Conservation (phyloP, 2,888 invertebrate genomes). For the Hemicrepidius hirtus region DNA sequence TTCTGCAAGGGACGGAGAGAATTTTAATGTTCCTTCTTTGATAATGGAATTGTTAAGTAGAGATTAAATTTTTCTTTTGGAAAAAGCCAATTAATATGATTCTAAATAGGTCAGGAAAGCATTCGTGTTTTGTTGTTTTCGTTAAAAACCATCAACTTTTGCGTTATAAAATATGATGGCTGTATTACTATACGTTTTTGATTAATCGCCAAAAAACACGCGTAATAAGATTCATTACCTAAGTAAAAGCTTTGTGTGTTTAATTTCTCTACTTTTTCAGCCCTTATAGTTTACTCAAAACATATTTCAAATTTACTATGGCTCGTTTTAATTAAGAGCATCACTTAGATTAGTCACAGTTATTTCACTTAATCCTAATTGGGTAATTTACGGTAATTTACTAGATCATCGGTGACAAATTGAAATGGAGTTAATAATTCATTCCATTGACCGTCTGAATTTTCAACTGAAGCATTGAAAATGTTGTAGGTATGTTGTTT, state of each 20-base stretch:
- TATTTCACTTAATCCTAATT: conserved; percentile 30
- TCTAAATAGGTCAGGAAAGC: conserved; percentile 27
- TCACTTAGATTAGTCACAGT: conserved; percentile 41
- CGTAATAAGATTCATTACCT: conserved; percentile 61
- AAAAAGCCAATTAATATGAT: conserved; percentile 25
- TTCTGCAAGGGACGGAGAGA: neutral
- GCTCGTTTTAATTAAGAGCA: conserved; percentile 43
- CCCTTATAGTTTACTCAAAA: conserved; percentile 31
- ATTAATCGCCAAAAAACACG: conserved; percentile 64
- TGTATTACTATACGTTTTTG: conserved; percentile 53
- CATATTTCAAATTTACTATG: conserved; percentile 43
- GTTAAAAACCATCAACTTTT: conserved; percentile 26
- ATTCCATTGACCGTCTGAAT: neutral
- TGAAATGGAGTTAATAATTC: no score
- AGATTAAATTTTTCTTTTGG: neutral
- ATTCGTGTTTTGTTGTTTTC: conserved; percentile 33
- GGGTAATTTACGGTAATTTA: conserved; percentile 3
- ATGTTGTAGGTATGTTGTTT: conserved; percentile 6
- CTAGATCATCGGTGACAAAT: no score
- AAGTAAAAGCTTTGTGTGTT: conserved; percentile 47
- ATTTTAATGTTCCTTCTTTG: neutral
- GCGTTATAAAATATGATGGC: conserved; percentile 42
- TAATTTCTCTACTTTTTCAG: conserved; percentile 46
- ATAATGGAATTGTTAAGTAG: neutral
- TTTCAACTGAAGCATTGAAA: neutral